These are phyloP conservation scores for Cremastinae sp. DNA, from an alignment of 2,888 invertebrate genomes.

Conservation along the genomic window DNA sequence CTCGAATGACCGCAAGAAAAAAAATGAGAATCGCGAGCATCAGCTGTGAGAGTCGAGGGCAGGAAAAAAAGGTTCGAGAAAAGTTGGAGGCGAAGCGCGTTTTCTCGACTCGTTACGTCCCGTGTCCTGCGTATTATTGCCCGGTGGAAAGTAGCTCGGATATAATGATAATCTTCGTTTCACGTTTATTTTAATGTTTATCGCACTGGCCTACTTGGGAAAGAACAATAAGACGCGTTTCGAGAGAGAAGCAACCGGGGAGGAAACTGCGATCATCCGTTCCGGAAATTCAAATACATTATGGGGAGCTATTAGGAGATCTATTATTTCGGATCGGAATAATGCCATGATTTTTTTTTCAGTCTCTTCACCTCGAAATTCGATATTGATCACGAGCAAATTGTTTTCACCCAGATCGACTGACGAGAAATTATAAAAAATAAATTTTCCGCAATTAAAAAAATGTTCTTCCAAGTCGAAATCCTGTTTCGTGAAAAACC, in stretches of 20 bases:
- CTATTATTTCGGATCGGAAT: no score
- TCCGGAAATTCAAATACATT: conserved; percentile 3
- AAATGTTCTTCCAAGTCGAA: no score
- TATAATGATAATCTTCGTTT: conserved; percentile 44
- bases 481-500: no score
- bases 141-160: conserved; percentile 49
- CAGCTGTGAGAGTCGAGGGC: conserved; percentile 36
- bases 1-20: conserved; percentile 32
- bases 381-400: no score
- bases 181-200: conserved; percentile 46
- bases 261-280: not conserved
- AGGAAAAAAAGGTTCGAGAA: conserved; percentile 34
- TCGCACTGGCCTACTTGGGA: conserved; percentile 57
- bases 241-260: conserved; percentile 56
- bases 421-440: no score
- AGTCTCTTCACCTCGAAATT: no score
- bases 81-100: conserved; percentile 1
- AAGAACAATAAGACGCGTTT: conserved; percentile 68
- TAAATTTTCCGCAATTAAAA: no score
- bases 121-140: no score
- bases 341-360: no score
- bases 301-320: not conserved
- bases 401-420: no score
- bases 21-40: not conserved
- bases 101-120: conserved; percentile 13